Evolutionary conservation across 2,888 invertebrate species (phyloP), one percentile per base, ranked within the genome.

Genomic region (Melinaea menophilus): DNA sequence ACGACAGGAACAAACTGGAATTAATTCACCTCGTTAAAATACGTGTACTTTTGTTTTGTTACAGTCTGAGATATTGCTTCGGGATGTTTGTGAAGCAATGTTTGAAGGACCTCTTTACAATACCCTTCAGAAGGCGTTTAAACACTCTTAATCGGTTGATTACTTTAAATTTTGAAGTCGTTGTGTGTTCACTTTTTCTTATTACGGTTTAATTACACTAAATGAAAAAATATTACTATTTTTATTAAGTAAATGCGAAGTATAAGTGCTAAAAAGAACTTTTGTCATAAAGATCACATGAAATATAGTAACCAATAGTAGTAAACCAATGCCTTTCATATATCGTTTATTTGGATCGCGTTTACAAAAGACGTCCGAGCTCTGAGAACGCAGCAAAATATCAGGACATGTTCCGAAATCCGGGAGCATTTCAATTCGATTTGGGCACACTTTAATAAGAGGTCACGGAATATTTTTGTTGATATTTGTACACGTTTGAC

Each of bases 11-110:
- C 51, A 51, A 51, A 11, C 51, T 51, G 72, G 78, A 79, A 80
- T 77, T 78, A 80, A 81, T 80, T 78, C 76, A 72, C 75, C 72
- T 68, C 68, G 71, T 72, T 75, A 72, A 75, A 73, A 67, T 62
- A 63, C 31, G 51, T 51, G 51, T 51, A 31, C 51, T 51, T 51
- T 31, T 51, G 51, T 51, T 59, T 31, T 22, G 51, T 5, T 46
- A 31, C 51, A 51, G 31, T 2, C 31, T 11, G 31, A 51, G 51
- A 51, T 51, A 51, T 51, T 31, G 31, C 51, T 51, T 31, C 11
- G 51, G 31, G 51, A 31, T 51, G 51, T 51, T 31, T 51, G 51
- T 31, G 31, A 31, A 51, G 51, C 31, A 51, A 31, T 51, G 51
- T 51, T 51, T 7, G 31, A 51, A 51, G 31, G 22, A 4, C 31